Conservation (phyloP, 1,140 invertebrate genomes). For the Hylaeus anthracinus region DNA sequence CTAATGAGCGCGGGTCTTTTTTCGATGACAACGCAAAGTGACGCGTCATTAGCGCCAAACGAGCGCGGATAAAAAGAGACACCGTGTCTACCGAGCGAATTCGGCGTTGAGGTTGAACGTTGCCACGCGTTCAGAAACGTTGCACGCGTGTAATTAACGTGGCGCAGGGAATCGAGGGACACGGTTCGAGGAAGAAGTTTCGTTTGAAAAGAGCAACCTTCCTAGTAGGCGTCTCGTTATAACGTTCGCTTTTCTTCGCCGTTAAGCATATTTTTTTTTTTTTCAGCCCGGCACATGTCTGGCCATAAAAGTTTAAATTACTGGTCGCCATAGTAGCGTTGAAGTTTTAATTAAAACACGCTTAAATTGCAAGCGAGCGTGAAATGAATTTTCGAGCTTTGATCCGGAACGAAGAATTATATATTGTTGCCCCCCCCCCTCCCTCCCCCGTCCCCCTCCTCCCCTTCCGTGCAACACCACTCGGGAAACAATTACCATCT, state of each 20-base stretch:
- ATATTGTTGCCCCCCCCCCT: not conserved
- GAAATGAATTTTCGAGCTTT: slow-evolving; percentile 17
- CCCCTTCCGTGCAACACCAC: too few relatives aligned
- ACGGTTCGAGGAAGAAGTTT: not conserved
- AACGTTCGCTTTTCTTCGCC: not conserved
- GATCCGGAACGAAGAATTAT: not conserved
- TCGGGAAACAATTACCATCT: slow-evolving; percentile 5
- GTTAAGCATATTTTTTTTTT: not conserved
- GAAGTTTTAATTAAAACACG: slow-evolving; percentile 38
- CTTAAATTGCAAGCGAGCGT: slow-evolving; percentile 3
- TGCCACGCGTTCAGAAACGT: not conserved
- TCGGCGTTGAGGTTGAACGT: slow-evolving; percentile 7
- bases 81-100: not conserved
- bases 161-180: slow-evolving; percentile 2
- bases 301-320: slow-evolving; percentile 31
- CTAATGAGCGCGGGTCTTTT: slow-evolving; percentile 35
- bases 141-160: slow-evolving; percentile 33
- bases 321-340: not conserved
- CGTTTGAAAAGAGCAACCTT: not conserved
- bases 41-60: slow-evolving; percentile 39
- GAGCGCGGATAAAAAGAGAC: slow-evolving; percentile 23
- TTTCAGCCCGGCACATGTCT: too few relatives aligned
- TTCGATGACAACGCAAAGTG: slow-evolving; percentile 25
- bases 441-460: not conserved
- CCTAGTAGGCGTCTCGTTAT: too few relatives aligned